phyloP scores from a whole-genome alignment of 1,140 invertebrate genomes.

The Aphis gossypii region DNA sequence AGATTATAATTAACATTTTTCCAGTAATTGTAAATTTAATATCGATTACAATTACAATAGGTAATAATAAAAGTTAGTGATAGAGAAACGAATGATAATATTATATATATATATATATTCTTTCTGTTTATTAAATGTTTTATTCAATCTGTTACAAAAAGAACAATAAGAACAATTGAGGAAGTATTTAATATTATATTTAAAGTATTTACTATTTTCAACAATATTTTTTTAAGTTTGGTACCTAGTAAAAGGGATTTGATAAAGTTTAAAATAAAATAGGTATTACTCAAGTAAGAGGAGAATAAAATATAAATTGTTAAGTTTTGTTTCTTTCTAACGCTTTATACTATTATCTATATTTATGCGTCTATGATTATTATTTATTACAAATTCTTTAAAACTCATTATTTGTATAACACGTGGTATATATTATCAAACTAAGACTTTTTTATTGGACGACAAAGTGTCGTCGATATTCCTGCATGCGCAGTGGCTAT shows the following conservation, averaged over 20 bases:
- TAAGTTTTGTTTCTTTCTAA: background rate
- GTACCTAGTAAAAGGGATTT: background rate
- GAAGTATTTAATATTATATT: background rate
- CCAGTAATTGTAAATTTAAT: background rate
- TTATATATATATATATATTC: background rate
- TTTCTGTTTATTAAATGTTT: too few species aligned
- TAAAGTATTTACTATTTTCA: background rate
- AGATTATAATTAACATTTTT: background rate
- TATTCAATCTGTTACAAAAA: too few species aligned
- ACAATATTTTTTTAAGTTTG: background rate
- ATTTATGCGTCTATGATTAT: too few species aligned
- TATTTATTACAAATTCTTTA: background rate
- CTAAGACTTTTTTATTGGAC: too few species aligned
- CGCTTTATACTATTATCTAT: background rate
- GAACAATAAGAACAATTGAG: too few species aligned
- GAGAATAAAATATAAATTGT: background rate
- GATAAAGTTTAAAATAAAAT: background rate
- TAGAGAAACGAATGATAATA: background rate
- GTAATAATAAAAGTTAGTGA: background rate
- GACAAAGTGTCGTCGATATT: background rate
- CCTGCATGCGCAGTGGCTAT: background rate
- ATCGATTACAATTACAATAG: background rate
- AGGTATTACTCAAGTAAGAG: background rate
- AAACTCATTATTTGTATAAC: too few species aligned
- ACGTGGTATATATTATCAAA: background rate